These are phyloP conservation scores for Eubucco bourcierii DNA, from an alignment of 2,113 vertebrate species.

Conservation along the genomic window DNA sequence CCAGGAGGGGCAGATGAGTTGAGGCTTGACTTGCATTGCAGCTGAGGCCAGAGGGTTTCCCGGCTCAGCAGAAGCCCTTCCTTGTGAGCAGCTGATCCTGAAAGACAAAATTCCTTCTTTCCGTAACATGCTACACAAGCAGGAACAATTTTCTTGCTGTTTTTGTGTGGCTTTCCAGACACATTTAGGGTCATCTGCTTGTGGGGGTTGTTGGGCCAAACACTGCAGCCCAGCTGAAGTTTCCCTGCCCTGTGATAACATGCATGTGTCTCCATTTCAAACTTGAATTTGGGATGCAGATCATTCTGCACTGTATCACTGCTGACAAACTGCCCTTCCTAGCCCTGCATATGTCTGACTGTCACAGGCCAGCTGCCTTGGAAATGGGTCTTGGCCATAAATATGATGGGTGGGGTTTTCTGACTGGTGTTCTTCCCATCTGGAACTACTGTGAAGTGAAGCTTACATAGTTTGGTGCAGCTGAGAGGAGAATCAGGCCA, in stretches of 20 bases:
- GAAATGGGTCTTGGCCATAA: neutral
- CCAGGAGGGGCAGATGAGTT: no score
- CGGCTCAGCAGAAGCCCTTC: neutral
- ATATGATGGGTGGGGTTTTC: neutral
- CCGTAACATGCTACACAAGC: neutral
- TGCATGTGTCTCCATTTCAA: neutral
- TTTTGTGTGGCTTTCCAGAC: neutral
- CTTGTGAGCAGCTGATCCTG: neutral
- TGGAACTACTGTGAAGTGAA: neutral
- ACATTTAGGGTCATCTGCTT: neutral
- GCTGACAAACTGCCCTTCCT: neutral
- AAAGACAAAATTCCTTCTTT: neutral
- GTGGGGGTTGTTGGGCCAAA: neutral
- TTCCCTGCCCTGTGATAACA: neutral
- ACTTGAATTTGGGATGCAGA: neutral
- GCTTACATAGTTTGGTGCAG: neutral
- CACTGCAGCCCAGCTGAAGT: neutral
- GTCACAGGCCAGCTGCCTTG: neutral
- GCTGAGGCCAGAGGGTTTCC: neutral
- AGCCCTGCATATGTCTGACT: neutral
- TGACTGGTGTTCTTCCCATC: neutral
- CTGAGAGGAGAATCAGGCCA: neutral
- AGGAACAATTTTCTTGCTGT: neutral
- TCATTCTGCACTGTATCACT: neutral
- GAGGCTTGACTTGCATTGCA: neutral